Base-by-base conservation (phyloP, 1,140 invertebrate species). In the Anadara kagoshimensis region DNA sequence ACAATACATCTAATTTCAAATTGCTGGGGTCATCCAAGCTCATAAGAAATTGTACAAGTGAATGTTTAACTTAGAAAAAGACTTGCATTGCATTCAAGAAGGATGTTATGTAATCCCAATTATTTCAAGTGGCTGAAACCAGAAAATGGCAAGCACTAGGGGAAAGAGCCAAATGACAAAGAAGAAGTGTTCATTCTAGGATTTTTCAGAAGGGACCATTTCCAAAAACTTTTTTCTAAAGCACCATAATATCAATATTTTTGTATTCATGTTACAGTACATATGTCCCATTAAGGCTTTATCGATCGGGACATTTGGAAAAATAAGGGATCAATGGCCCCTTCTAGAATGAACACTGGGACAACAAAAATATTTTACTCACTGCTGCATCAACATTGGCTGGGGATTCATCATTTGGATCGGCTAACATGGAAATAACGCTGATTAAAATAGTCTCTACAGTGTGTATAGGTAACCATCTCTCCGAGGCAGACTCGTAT, bases 311-410 rank as follows among this genome's bases (percentile, higher is more conserved):
- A 64, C 20, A 36, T 49, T 22, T 45, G 36, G 43, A 56, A 45
- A n/a, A n/a, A n/a, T n/a, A n/a, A n/a, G n/a, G n/a, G n/a, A n/a
- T n/a, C n/a, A n/a, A n/a, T n/a, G n/a, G 12, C 57, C 16, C 26
- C 29, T 45, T 51, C 68, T 41, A 8, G 8, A 29, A 49, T 62
- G 22, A 64, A 43, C 36, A 36, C 18, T 41, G 20, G 20, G 12
- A 16, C 29, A 29, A 57, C 59, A 68, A 54, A 65, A 20, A 66
- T 20, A 62, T 59, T 64, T 51, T 79, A 94, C 94, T 93, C 92
- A 98, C 96, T 84, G 98, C 98, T 86, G 98, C 98, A 94, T 99
- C 98, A 80, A 99, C 97, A 93, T 99, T 99, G 83, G 98, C 98
- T 84, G 98, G 98, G 91, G 97, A 98, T 92, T 99, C 98, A 91